phyloP scores from a whole-genome alignment of 30 jellyfish, hydroid and myxozoan species.

The Hydractinia echinata region DNA sequence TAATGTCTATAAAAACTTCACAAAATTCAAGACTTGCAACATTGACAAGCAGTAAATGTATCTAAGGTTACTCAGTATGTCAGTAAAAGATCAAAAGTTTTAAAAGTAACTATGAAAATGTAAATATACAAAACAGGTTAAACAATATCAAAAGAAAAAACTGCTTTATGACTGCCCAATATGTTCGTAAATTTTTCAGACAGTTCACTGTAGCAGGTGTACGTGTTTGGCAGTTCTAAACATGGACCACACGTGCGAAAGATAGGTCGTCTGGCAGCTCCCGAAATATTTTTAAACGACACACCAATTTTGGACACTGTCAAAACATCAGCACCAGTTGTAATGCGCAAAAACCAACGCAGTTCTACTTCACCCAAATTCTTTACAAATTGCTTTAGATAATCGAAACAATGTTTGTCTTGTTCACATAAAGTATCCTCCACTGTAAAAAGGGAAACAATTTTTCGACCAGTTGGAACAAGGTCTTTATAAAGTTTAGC shows the following conservation, averaged over 20 bases:
- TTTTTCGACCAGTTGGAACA: slow-evolving; percentile 20
- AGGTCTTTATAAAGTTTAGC: background rate
- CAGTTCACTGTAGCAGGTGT: too few species aligned
- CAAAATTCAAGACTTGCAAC: too few species aligned
- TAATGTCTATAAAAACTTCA: too few species aligned
- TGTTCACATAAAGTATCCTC: slow-evolving; percentile 3
- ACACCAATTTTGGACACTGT: slow-evolving; percentile 7
- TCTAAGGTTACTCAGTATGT: too few species aligned
- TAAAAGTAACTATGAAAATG: too few species aligned
- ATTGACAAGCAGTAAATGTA: too few species aligned
- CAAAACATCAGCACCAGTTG: slow-evolving; percentile 30
- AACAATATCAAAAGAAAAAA: too few species aligned
- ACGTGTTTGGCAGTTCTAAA: slow-evolving; percentile 32
- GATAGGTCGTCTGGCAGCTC: slow-evolving; percentile 27
- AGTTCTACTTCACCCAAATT: background rate
- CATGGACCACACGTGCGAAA: slow-evolving; percentile 39
- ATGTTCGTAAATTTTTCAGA: too few species aligned
- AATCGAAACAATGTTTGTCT: slow-evolving; percentile 2
- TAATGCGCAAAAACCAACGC: slow-evolving; percentile 10
- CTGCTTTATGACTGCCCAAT: too few species aligned
- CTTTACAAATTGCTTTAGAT: slow-evolving; percentile 16
- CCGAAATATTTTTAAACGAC: background rate
- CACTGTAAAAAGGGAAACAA: slow-evolving; percentile 14
- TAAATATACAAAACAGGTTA: too few species aligned
- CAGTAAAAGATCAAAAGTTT: too few species aligned